These are phyloP conservation scores for Calyptomena viridis DNA, from an alignment of 2,113 vertebrate genomes.

Conservation along the genomic window DNA sequence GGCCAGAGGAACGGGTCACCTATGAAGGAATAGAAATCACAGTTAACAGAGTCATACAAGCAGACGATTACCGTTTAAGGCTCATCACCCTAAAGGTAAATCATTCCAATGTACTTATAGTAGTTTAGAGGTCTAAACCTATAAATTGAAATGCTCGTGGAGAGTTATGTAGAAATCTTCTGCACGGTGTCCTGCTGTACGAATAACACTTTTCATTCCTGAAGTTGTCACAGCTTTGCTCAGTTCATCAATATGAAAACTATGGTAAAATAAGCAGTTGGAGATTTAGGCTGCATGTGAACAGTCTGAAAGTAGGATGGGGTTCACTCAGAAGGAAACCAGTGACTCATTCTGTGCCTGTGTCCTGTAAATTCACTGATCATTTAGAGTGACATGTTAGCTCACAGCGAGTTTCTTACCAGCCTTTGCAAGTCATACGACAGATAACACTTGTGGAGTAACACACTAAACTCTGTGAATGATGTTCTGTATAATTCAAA, in stretches of 20 bases:
- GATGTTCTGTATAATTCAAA: neutral
- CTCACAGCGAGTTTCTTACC: neutral
- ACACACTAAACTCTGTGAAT: neutral
- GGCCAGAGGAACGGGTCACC: constrained; percentile 90
- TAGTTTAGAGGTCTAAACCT: neutral
- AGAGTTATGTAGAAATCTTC: neutral
- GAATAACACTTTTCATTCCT: neutral
- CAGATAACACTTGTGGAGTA: neutral
- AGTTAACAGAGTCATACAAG: constrained; percentile 86
- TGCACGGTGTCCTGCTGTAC: neutral
- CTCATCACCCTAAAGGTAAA: constrained; percentile 93
- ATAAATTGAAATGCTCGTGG: neutral
- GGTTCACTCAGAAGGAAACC: neutral
- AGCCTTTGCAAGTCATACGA: neutral
- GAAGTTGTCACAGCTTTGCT: neutral
- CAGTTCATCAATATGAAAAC: neutral
- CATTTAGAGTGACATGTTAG: neutral
- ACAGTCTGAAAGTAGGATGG: neutral
- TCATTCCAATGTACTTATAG: neutral
- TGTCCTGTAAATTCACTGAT: neutral
- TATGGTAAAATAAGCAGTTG: neutral
- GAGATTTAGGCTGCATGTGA: neutral
- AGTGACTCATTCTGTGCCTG: neutral
- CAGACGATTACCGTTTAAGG: constrained; percentile 94
- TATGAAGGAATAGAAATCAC: constrained; percentile 91